Base-by-base conservation (phyloP, 2,888 invertebrate species). In the Pedicia rivosa region DNA sequence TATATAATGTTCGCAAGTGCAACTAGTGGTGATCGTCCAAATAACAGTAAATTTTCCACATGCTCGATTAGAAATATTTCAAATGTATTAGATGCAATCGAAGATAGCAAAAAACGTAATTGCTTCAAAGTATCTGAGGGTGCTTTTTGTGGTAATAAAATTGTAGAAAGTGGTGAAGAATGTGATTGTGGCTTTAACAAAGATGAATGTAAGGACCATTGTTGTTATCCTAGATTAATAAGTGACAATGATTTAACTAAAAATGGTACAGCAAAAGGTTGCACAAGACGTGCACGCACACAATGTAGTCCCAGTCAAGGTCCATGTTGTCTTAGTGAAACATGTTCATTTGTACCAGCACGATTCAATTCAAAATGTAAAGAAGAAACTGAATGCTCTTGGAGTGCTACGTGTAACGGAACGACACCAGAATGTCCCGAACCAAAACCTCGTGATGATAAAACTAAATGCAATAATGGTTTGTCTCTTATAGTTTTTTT, bases 1-100 rank as follows among this genome's bases (percentile, higher is more conserved):
- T 99, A 75, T 63, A 98, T 99, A 52, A 99, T 99, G 98, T 99
- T 95, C 63, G 92, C 95, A 12, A 94, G 94, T 35, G 98, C 98
- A 7, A 99, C 98, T 0, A 91, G 91, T 43, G 98, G 98, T 35
- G 95, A 97, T 66, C 75, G 92, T 37, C 84, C 87, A 8, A 97
- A 98, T 67, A 99, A 99, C 65, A 92, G 91, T 51, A 83, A 88
- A 55, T 99, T 99, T 68, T 92, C 91, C 1, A 71, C 76, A 14
- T 98, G 98, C 64, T 92, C 91, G 50, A 74, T 90, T 43, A 81
- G 86, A 42, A 97, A 95, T 63, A 94, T 97, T 52, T 90, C 91
- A 40, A 80, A 83, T 44, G 94, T 97, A 2, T 64, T 97, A 16
- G 86, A 92, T 56, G 90, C 92, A 2, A 82, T 97, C 27, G 75